Base-by-base conservation (phyloP, 2,113 vertebrate genomes). In the Lucifuga dentata region DNA sequence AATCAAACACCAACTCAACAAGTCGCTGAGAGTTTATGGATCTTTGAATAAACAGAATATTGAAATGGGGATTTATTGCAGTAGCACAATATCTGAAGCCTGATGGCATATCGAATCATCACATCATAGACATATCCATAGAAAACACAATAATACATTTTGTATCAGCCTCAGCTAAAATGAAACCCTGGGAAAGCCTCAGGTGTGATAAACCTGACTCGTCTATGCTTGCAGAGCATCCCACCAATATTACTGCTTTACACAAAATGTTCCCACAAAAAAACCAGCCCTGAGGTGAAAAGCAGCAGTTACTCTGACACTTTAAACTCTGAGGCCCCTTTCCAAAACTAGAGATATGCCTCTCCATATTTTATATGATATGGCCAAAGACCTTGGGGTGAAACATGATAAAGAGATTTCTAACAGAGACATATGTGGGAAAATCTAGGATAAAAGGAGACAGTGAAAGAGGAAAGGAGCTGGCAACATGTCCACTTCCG, bases 341-440 rank as follows among this genome's bases (percentile, higher is more conserved):
- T 68, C 70, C 56, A 71, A 83, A 80, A 73, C 79, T 60, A 76
- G 68, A 73, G 44, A 32, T 36, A 38, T 43, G 35, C 19, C 41
- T 73, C 68, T 82, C 26, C 57, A 61, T 39, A 71, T 43, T 72
- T 66, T 65, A 70, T 58, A 46, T 20, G 50, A 69, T 60, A 68
- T 72, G 62, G 59, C 65, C 59, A 48, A 24, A 53, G 59, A 90
- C 86, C 70, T 58, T 43, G 67, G 73, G 84, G 78, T 63, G 83
- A 90, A 90, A 91, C 55, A 55, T 2, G 66, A 90, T 86, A 36
- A 84, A 80, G 52, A 79, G 53, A 65, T 81, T 71, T 83, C 63
- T 45, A 52, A 84, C 48, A 50, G 72, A 61, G 71, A 57, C 53
- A 73, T 68, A 61, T 85, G 76, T 89, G 86, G 76, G 79, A 91